Evolutionary conservation across 2,797 vertebrate species (phyloP).

Genomic region (Gallirallus australis): DNA sequence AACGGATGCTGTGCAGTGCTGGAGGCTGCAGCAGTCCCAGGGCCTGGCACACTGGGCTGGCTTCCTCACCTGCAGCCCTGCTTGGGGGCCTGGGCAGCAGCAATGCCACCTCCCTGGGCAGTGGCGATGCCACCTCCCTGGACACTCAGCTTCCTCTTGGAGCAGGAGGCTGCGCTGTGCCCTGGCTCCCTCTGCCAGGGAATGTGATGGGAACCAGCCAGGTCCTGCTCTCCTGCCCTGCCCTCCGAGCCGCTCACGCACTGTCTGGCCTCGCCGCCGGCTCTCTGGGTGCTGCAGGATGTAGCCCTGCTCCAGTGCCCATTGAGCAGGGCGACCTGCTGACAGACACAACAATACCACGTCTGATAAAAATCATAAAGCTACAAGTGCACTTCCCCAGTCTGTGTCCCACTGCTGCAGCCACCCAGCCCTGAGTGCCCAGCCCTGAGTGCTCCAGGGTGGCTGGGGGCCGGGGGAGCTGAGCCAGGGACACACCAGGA

Average conservation of each 20-base stretch:
- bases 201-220: background rate
- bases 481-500: background rate
- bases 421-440: background rate
- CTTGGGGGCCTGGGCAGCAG: background rate
- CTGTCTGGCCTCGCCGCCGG: rapidly evolving
- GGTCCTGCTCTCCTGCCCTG: background rate
- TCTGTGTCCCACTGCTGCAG: rapidly evolving
- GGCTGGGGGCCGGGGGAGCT: background rate
- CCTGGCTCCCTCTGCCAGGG: background rate
- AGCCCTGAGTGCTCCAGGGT: background rate
- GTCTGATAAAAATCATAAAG: background rate
- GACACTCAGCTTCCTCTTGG: background rate
- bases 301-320: background rate
- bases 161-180: background rate
- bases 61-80: background rate
- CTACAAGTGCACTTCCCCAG: background rate
- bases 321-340: background rate
- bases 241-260: background rate
- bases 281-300: background rate
- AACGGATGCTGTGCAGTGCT: rapidly evolving
- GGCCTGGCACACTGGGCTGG: background rate
- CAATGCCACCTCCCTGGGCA: too few species aligned
- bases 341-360: background rate
- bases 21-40: background rate
- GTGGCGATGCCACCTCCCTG: too few species aligned